Percentiles rank a stretch among this genome's conserved stretches.
These are phyloP conservation scores for Mesocricetus auratus DNA, from an alignment of 2,113 vertebrate species.

Conservation along the genomic window DNA sequence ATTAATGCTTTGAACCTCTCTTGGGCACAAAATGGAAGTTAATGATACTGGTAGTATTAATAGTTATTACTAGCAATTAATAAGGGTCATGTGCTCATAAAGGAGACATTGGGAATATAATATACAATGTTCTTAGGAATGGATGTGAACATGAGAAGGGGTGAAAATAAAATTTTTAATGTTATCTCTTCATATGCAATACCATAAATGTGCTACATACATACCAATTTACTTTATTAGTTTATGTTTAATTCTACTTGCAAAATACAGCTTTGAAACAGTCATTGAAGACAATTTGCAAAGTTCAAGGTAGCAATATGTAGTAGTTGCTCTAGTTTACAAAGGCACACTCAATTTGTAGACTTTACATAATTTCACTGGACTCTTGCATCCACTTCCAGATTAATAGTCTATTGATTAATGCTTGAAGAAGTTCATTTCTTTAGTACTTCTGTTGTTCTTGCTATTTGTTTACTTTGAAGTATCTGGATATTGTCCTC, in stretches of 20 bases:
- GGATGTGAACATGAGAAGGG: neutral
- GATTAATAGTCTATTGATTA: neutral
- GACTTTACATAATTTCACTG: neutral
- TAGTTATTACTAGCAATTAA: neutral
- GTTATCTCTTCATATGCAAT: neutral
- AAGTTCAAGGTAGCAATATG: neutral
- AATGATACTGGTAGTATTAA: neutral
- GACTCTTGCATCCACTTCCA: neutral
- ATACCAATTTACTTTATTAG: neutral
- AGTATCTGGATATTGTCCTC: neutral
- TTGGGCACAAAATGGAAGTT: neutral
- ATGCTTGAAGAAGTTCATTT: neutral
- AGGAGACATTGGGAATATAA: neutral
- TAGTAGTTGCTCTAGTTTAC: neutral
- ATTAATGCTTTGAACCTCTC: neutral
- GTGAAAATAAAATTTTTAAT: neutral
- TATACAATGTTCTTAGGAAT: neutral
- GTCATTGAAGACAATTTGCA: neutral
- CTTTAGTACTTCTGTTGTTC: neutral
- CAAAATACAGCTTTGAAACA: neutral
- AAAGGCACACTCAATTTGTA: neutral
- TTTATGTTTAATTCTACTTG: conserved; percentile 1
- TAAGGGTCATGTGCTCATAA: neutral
- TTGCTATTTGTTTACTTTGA: neutral
- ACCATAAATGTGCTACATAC: neutral